Percentiles rank a stretch among this genome's conserved stretches.
Evolutionary conservation across 2,797 vertebrate species (phyloP).

Genomic region (Botia kubotai): DNA sequence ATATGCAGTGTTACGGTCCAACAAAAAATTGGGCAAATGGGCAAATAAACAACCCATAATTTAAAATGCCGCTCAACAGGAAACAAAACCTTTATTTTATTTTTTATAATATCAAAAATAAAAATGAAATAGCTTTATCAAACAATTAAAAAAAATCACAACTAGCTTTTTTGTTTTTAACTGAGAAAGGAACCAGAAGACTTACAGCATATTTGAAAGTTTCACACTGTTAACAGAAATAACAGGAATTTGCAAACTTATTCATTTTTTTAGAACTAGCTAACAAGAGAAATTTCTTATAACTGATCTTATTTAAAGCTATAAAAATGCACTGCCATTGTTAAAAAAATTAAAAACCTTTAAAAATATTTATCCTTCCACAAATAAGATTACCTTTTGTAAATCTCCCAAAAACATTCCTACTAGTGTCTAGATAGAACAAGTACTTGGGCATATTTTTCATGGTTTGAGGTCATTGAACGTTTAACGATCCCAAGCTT

Average conservation of each 20-base stretch:
- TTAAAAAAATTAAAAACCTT: slow-evolving; percentile 21
- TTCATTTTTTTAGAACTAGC: background rate
- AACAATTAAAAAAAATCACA: background rate
- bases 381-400: slow-evolving; percentile 25
- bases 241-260: background rate
- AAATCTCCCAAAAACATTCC: background rate
- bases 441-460: background rate
- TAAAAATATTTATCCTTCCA: slow-evolving; percentile 14
- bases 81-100: background rate
- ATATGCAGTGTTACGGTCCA: background rate
- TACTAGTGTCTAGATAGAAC: background rate
- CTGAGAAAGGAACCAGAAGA: background rate
- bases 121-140: background rate
- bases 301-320: slow-evolving; percentile 39
- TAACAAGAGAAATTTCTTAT: background rate
- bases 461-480: slow-evolving; percentile 74
- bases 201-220: slow-evolving; percentile 5
- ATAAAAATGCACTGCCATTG: slow-evolving; percentile 50
- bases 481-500: slow-evolving; percentile 69
- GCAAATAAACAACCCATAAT: too few relatives aligned
- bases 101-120: too few relatives aligned
- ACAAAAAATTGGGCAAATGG: background rate
- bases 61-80: slow-evolving; percentile 9
- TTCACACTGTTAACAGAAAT: background rate
- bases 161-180: background rate